Evolutionary conservation across 2,888 invertebrate genomes (phyloP).

Genomic region (Drosophila anomalata): DNA sequence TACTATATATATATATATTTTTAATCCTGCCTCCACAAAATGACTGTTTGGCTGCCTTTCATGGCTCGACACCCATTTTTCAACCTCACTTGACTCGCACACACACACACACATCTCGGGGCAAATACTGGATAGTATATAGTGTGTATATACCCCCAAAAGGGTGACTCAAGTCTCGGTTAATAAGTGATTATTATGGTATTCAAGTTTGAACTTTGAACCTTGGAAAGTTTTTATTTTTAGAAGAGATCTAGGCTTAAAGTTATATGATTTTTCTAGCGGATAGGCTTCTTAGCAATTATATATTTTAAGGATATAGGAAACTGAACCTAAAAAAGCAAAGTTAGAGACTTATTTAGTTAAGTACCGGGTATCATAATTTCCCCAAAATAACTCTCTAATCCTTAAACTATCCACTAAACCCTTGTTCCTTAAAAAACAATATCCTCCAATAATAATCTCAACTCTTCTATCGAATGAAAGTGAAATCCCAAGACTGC

Average conservation of each 20-base stretch:
- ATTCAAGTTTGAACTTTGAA: neutral
- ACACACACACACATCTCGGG: neutral
- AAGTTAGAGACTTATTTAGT: too few relatives aligned
- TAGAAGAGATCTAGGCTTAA: too few relatives aligned
- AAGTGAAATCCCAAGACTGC: neutral
- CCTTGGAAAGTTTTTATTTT: too few relatives aligned
- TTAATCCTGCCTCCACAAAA: conserved; percentile 41
- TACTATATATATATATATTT: neutral
- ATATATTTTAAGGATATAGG: too few relatives aligned
- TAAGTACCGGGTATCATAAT: too few relatives aligned
- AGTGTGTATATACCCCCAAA: neutral
- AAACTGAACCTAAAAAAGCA: too few relatives aligned
- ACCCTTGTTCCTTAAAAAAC: too few relatives aligned
- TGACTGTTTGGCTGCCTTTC: conserved; percentile 73
- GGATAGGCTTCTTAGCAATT: too few relatives aligned
- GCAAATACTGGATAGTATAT: neutral
- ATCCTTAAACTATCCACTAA: too few relatives aligned
- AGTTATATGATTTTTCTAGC: too few relatives aligned
- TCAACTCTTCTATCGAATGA: neutral
- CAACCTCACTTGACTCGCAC: conserved; percentile 39
- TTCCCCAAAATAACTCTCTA: too few relatives aligned
- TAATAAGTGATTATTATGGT: neutral
- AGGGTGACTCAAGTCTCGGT: neutral
- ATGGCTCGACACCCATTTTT: conserved; percentile 72
- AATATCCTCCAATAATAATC: neutral